Evolutionary conservation across 2,113 vertebrate genomes (phyloP), one percentile per base, ranked within the genome.

Genomic region (Cnemophilus loriae): DNA sequence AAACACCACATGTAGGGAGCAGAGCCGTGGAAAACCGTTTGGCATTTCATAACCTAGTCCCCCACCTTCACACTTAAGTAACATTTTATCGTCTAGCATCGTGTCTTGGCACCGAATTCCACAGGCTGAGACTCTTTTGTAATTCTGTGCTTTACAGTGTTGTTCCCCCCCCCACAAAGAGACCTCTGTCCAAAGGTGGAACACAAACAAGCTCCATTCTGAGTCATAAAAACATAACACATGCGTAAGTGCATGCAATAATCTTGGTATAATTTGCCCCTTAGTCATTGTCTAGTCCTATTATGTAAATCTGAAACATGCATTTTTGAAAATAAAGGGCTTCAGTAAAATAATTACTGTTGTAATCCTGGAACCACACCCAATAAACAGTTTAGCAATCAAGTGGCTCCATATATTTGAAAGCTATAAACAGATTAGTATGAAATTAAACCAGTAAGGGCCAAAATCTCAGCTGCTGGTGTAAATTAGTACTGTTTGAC

Each of bases 271-370:
- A 98, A 98, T 98, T 98, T 98, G 96, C 97, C 97, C 97, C 97
- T 98, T 96, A 98, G 98, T 98, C 98, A 98, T 98, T 98, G 98
- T 98, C 98, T 97, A 96, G 97, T 98, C 94, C 93, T 97, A 98
- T 98, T 98, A 98, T 97, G 97, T 97, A 98, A 98, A 98, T 98
- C 97, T 97, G 96, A 98, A 98, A 97, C 94, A 96, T 95, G 94
- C 93, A 96, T 95, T 96, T 97, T 97, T 97, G 94, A 97, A 98
- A 98, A 97, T 96, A 96, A 96, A 93, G 82, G 76, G 88, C 94
- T 97, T 96, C 75, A 86, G 84, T 87, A 92, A 97, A 97, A 97
- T 97, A 98, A 97, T 97, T 95, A 91, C 87, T 89, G 53, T 95
- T 96, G 96, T 97, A 97, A 98, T 96, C 93, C 95, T 94, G 76